Base-by-base conservation (phyloP, 1,140 invertebrate genomes). In the Conus betulinus region DNA sequence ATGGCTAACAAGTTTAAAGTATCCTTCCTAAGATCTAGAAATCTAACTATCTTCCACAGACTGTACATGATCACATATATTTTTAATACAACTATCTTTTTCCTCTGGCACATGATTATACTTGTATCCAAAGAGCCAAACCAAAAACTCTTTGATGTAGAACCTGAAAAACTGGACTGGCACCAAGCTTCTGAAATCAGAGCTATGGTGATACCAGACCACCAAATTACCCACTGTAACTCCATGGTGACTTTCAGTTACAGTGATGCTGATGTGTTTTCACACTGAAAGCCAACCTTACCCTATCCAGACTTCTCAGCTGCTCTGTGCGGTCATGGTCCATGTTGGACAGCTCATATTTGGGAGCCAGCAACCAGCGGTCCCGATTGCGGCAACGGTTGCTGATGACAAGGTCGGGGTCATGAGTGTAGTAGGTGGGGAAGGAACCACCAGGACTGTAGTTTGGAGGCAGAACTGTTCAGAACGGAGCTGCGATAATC, bases 371-470 rank as follows among this genome's bases (percentile, higher is more conserved):
- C 25, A 94, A 87, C 93, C 93, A 95, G 81, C 93, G 93, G 86
- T 95, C 94, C 53, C 93, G 91, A 1, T 91, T 94, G 79, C 94
- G 89, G 57, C 92, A 90, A 86, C 95, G 90, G 78, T 93, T 39
- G 82, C 93, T 93, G 63, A 95, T 93, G 23, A 95, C 95, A 25
- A 95, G 90, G 63, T 95, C 93, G 76, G 95, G 94, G 88, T 94
- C 92, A 87, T 95, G 94, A n/a, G 94, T 93, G 82, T 95, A 95
- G 87, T 94, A 93, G 27, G 95, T 95, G 15, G 95, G 95, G 87
- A 95, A 95, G 23, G 94, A 92, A 17, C 95, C 95, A 63, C 95
- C 94, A 84, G 89, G 91, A 84, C 91, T 92, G 79, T 94, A 95
- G 39, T 93, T 93, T n/a, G 88, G 92, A 92, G 89, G 93, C 92